Evolutionary conservation across 2,113 vertebrate species (phyloP).

Genomic region (Petrocephalus zakoni): DNA sequence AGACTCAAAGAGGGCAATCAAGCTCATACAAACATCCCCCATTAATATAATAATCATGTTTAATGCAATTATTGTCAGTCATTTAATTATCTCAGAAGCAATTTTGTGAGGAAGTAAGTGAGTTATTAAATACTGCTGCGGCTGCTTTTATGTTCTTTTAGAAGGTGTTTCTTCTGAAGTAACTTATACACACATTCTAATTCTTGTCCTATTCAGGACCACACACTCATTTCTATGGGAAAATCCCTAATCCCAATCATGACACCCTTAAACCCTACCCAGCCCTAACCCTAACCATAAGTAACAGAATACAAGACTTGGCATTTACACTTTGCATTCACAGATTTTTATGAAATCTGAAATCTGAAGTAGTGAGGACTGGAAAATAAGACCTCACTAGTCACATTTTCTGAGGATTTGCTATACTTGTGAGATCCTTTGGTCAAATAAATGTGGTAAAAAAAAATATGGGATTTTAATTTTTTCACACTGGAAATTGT

Average conservation of each 20-base stretch:
- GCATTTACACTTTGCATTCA: no score
- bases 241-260: no score
- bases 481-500: neutral
- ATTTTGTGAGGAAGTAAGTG: neutral
- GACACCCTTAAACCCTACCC: no score
- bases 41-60: neutral
- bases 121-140: neutral
- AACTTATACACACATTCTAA: neutral
- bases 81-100: neutral
- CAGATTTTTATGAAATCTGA: no score
- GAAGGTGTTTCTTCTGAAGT: neutral
- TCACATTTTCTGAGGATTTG: no score
- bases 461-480: neutral
- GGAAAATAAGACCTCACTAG: no score
- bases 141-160: neutral
- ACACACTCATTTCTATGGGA: no score
- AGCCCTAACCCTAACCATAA: no score
- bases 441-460: neutral
- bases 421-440: no score
- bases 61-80: neutral
- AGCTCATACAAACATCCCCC: neutral
- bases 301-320: no score
- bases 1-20: neutral
- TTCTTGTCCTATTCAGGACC: no score
- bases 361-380: no score